Conservation (phyloP, 23 tunicate species). For the Trididemnum clinides region DNA sequence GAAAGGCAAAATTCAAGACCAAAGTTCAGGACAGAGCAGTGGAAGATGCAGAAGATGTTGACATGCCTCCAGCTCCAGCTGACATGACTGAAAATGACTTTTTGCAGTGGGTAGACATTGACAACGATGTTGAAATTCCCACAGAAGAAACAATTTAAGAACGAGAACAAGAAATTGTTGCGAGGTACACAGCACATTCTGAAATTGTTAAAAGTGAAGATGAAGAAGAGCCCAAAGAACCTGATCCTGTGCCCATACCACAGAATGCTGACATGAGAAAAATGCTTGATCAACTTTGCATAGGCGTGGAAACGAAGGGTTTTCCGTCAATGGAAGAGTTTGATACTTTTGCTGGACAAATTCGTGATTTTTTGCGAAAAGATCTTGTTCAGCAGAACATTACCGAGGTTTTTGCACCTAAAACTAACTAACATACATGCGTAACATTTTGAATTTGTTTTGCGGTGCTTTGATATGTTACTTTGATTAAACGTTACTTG, state of each 20-base stretch:
- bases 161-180: too few relatives aligned
- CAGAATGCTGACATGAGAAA: conserved; percentile 50
- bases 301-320: conserved; percentile 40
- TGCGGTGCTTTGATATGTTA: conserved; percentile 27
- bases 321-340: conserved; percentile 63
- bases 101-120: conserved; percentile 34
- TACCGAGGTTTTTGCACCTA: conserved; percentile 33
- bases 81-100: conserved; percentile 23
- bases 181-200: too few relatives aligned
- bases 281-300: conserved; percentile 35
- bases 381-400: conserved; percentile 50
- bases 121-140: too few relatives aligned
- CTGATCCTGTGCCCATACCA: conserved; percentile 34
- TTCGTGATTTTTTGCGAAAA: conserved; percentile 55
- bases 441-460: conserved; percentile 27
- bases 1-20: conserved; percentile 33
- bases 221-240: conserved; percentile 42
- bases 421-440: conserved; percentile 34
- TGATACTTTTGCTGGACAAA: conserved; percentile 45
- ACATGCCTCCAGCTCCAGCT: conserved; percentile 25
- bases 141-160: too few relatives aligned
- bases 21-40: conserved; percentile 20
- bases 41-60: conserved; percentile 35
- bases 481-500: too few relatives aligned
- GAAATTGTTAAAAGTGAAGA: conserved; percentile 39